These are phyloP conservation scores for Limnothrissa miodon DNA, from an alignment of 2,113 vertebrate species.

Conservation along the genomic window DNA sequence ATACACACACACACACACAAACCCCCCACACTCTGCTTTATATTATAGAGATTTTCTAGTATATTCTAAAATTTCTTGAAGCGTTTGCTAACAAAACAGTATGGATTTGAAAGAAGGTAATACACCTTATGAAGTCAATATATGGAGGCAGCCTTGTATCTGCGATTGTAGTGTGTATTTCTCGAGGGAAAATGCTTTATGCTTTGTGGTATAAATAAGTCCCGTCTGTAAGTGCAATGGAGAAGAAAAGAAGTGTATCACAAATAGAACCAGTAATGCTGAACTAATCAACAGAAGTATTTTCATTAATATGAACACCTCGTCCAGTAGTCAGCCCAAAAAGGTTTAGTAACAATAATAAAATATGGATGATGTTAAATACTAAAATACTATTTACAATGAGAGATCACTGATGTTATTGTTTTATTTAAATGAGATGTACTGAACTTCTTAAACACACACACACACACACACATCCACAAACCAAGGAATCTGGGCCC, in stretches of 20 bases:
- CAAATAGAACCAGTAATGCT: constrained; percentile 55
- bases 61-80: neutral
- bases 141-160: neutral
- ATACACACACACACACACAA: too few relatives aligned
- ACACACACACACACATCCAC: neutral
- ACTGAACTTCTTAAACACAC: neutral
- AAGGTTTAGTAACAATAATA: constrained; percentile 8
- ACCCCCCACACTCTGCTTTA: too few relatives aligned
- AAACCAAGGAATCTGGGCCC: too few relatives aligned
- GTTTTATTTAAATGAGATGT: too few relatives aligned
- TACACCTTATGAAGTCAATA: neutral
- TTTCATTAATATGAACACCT: constrained; percentile 53
- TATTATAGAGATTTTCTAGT: neutral
- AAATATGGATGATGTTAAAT: neutral
- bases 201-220: constrained; percentile 37
- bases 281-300: constrained; percentile 52
- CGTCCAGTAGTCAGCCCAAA: constrained; percentile 33
- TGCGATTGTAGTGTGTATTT: neutral
- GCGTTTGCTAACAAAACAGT: neutral
- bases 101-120: neutral
- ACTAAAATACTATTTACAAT: too few relatives aligned
- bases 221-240: neutral
- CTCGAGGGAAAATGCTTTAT: neutral
- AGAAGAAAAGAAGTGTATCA: constrained; percentile 27
- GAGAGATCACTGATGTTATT: too few relatives aligned